phyloP scores from a whole-genome alignment of 2,888 invertebrate genomes.

The Rhaphigaster nebulosa region DNA sequence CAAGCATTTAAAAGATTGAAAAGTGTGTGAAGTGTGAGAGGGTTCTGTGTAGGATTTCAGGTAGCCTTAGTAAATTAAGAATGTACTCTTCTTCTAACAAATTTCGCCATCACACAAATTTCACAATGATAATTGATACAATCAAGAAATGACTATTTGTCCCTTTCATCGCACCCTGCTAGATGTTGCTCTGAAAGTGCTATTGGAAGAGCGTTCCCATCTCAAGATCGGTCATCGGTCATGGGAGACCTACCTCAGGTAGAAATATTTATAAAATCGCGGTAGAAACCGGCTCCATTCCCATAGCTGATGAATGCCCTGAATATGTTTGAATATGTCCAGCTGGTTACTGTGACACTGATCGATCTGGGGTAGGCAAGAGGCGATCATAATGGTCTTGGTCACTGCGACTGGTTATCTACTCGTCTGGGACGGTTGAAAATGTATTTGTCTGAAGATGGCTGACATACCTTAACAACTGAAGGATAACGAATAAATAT shows the following conservation, averaged over 20 bases:
- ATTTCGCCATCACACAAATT: too few species aligned
- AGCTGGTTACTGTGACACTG: neutral
- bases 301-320: conserved; percentile 26
- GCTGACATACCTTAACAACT: neutral
- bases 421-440: neutral
- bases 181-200: neutral
- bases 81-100: too few species aligned
- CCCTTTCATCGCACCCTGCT: neutral
- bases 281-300: conserved; percentile 6
- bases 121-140: neutral
- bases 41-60: too few species aligned
- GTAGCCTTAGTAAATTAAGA: too few species aligned
- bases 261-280: conserved; percentile 28
- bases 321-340: neutral
- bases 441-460: neutral
- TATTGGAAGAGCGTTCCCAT: neutral
- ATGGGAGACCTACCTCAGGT: conserved; percentile 13
- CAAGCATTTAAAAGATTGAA: too few species aligned
- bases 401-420: neutral
- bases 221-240: neutral
- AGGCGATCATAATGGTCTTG: neutral
- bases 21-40: too few species aligned
- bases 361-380: neutral
- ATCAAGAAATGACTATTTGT: neutral
- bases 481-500: too few species aligned